Percentiles rank a stretch among this genome's conserved stretches.
phyloP scores from a whole-genome alignment of 2,797 vertebrate genomes.

The Siniperca obscura region DNA sequence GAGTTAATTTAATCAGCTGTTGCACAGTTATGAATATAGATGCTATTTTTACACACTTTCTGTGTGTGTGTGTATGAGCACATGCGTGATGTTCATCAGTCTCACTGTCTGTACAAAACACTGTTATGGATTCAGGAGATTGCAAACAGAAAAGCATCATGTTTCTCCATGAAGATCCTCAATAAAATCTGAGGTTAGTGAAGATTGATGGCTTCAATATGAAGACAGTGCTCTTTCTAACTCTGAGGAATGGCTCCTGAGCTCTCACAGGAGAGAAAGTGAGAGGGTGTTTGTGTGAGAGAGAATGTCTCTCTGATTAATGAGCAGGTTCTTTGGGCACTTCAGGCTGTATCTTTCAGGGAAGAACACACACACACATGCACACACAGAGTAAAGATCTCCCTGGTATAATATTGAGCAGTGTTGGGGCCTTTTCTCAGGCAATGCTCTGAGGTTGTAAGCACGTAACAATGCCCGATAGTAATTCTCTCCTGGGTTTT shows the following conservation, averaged over 20 bases:
- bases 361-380: constrained; percentile 27
- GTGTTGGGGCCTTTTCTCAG: constrained; percentile 26
- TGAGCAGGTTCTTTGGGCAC: constrained; percentile 34
- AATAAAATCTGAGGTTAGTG: constrained; percentile 28
- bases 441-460: constrained; percentile 12
- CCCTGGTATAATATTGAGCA: not conserved
- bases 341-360: constrained; percentile 27
- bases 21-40: not conserved
- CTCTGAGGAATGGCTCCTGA: constrained; percentile 13
- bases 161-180: constrained; percentile 30
- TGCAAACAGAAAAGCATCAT: constrained; percentile 31
- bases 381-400: constrained; percentile 3
- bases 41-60: not conserved
- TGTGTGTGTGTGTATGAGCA: too few species aligned
- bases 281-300: not conserved
- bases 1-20: not conserved
- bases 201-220: constrained; percentile 57
- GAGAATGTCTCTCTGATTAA: constrained; percentile 48
- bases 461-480: not conserved
- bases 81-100: not conserved
- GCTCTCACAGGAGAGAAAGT: not conserved
- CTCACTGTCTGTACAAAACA: not conserved
- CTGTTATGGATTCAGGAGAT: constrained; percentile 26
- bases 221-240: constrained; percentile 27
- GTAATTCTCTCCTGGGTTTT: constrained; percentile 45